These are phyloP conservation scores for Pogonocherus hispidulus DNA, from an alignment of 2,888 invertebrate species.

Conservation along the genomic window DNA sequence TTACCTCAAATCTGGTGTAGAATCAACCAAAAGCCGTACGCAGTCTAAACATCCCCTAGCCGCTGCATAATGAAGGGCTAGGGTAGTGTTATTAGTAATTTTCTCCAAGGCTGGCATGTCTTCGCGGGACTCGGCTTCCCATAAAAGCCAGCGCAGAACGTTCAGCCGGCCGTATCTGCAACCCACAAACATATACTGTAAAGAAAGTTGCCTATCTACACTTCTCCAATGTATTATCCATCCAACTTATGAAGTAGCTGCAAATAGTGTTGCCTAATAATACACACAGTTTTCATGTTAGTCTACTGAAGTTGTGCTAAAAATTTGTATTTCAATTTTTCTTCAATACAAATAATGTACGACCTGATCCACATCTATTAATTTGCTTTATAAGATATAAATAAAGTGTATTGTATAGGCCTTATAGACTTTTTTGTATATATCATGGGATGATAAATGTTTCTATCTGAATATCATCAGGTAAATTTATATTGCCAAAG, in stretches of 20 bases:
- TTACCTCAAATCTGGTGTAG: conserved; percentile 84
- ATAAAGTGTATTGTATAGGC: no score
- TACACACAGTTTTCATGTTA: no score
- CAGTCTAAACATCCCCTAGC: conserved; percentile 89
- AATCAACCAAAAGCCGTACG: conserved; percentile 84
- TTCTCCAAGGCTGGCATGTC: conserved; percentile 72
- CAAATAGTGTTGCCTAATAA: neutral
- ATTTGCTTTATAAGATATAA: no score
- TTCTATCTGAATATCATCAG: no score
- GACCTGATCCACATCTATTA: no score
- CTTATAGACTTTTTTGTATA: no score
- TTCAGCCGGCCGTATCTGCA: conserved; percentile 72
- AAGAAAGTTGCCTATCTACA: conserved; percentile 15
- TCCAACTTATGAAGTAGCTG: neutral
- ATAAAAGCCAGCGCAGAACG: conserved; percentile 74
- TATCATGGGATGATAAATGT: no score
- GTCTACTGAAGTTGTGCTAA: no score
- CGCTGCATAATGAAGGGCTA: conserved; percentile 90
- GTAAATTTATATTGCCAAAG: no score
- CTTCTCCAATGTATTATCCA: no score
- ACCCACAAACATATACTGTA: conserved; percentile 44
- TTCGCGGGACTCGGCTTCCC: conserved; percentile 68
- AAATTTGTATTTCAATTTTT: no score
- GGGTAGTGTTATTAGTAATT: conserved; percentile 77
- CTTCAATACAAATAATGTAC: no score